Percentiles rank a stretch among this genome's conserved stretches.
phyloP scores from a whole-genome alignment of 53 echinoderm and acorn worm species.

The Astropecten irregularis region DNA sequence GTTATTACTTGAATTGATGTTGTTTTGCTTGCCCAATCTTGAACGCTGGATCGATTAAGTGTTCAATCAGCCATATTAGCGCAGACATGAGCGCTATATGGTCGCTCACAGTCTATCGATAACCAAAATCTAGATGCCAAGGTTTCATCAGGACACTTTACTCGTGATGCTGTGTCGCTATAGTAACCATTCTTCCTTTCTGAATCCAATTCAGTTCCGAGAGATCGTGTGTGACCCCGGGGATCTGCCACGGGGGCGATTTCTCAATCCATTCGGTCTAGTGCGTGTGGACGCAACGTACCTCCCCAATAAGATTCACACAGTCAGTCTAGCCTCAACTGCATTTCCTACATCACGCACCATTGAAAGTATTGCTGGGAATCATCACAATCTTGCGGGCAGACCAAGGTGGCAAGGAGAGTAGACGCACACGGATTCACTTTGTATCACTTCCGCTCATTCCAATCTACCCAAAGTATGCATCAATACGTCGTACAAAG shows the following conservation, averaged over 20 bases:
- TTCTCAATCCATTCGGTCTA: conserved; percentile 25
- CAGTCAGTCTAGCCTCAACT: conserved; percentile 44
- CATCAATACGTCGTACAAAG: conserved; percentile 11
- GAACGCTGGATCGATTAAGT: conserved; percentile 23
- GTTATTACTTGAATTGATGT: too few species aligned
- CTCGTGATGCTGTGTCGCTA: conserved; percentile 15
- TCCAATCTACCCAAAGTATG: conserved; percentile 21
- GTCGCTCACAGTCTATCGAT: conserved; percentile 29
- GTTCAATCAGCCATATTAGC: conserved; percentile 39
- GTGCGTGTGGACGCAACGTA: conserved; percentile 41
- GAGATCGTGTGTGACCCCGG: conserved; percentile 55
- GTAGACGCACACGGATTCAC: conserved; percentile 23
- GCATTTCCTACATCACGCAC: conserved; percentile 51
- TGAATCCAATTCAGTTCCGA: conserved; percentile 44
- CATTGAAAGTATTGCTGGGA: conserved; percentile 28
- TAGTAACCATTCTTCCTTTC: conserved; percentile 53
- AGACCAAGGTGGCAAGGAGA: conserved; percentile 10
- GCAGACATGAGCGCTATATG: neutral
- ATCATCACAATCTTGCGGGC: conserved; percentile 11
- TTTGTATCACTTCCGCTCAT: conserved; percentile 32
- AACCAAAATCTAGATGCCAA: conserved; percentile 49
- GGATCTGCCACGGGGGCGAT: conserved; percentile 43
- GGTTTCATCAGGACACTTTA: conserved; percentile 34
- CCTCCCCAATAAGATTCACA: conserved; percentile 44
- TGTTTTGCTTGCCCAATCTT: conserved; percentile 5